Conservation (phyloP, 2,888 invertebrate genomes). For the Agrochola macilenta region DNA sequence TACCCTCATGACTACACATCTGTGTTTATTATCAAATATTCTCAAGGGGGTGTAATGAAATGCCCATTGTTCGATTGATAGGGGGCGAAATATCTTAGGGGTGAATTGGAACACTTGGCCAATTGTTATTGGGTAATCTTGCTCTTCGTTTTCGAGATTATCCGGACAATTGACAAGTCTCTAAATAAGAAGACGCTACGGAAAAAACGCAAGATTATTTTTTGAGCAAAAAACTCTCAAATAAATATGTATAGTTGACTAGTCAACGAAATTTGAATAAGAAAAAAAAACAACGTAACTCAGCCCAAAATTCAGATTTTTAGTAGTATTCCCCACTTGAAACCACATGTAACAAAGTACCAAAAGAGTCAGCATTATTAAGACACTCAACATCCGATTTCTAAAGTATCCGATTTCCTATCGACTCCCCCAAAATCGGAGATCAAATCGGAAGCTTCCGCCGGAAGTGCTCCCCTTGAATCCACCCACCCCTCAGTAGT, state of each 20-base stretch:
- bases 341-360: slow-evolving; percentile 10
- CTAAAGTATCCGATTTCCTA: slow-evolving; percentile 54
- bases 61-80: slow-evolving; percentile 47
- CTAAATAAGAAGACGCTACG: not conserved
- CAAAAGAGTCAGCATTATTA: not conserved
- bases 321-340: not conserved
- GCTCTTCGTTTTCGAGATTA: slow-evolving; percentile 9
- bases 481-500: slow-evolving; percentile 35
- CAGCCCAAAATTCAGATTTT: not conserved
- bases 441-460: slow-evolving; percentile 64
- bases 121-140: slow-evolving; percentile 21
- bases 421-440: slow-evolving; percentile 42
- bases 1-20: slow-evolving; percentile 54
- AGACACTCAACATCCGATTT: slow-evolving; percentile 43
- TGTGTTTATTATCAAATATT: slow-evolving; percentile 64
- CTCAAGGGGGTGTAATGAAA: slow-evolving; percentile 65
- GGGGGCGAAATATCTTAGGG: slow-evolving; percentile 42
- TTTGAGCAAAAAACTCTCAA: not conserved
- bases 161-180: not conserved
- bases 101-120: slow-evolving; percentile 36
- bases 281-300: not conserved
- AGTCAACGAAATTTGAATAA: not conserved
- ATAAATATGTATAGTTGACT: no score
- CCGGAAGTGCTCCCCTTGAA: slow-evolving; percentile 55
- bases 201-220: not conserved